Percentiles rank a stretch among this genome's conserved stretches.
phyloP scores from a whole-genome alignment of 1,140 invertebrate species.

The Ceratina calcarata region DNA sequence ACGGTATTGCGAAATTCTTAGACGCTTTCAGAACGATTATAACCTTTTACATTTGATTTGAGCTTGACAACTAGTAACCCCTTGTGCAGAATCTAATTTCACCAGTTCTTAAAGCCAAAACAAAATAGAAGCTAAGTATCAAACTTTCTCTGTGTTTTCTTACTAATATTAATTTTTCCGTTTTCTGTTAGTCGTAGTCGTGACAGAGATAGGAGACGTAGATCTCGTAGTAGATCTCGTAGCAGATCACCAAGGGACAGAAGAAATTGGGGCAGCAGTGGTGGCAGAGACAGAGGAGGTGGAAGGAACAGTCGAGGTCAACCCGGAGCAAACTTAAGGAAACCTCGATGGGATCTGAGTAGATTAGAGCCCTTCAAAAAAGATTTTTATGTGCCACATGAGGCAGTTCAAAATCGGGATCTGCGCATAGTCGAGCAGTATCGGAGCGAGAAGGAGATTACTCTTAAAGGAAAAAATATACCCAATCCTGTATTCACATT shows the following conservation, averaged over 20 bases:
- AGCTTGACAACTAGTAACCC: not conserved
- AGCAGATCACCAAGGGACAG: conserved; percentile 76
- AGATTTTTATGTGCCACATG: conserved; percentile 93
- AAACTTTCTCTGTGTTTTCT: not conserved
- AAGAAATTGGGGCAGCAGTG: conserved; percentile 74
- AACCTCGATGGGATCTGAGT: conserved; percentile 90
- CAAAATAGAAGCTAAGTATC: not conserved
- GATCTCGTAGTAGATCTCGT: conserved; percentile 73
- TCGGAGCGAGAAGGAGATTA: conserved; percentile 89
- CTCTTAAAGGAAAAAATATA: conserved; percentile 89
- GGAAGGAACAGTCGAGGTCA: conserved; percentile 82
- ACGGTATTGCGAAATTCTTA: not conserved
- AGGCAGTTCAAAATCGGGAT: conserved; percentile 85
- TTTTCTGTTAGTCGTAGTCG: conserved; percentile 70
- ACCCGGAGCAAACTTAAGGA: conserved; percentile 88
- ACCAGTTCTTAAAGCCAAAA: too few relatives aligned
- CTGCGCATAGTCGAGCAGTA: conserved; percentile 88
- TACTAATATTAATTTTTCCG: not conserved
- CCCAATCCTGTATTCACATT: conserved; percentile 91
- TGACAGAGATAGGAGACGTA: conserved; percentile 75
- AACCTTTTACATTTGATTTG: not conserved
- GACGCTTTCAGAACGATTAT: not conserved
- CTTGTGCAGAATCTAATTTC: too few relatives aligned
- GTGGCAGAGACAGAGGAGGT: conserved; percentile 79
- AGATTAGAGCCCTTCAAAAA: conserved; percentile 94